Conservation (phyloP, 2,797 vertebrate species). For the Anolis apletophallus region DNA sequence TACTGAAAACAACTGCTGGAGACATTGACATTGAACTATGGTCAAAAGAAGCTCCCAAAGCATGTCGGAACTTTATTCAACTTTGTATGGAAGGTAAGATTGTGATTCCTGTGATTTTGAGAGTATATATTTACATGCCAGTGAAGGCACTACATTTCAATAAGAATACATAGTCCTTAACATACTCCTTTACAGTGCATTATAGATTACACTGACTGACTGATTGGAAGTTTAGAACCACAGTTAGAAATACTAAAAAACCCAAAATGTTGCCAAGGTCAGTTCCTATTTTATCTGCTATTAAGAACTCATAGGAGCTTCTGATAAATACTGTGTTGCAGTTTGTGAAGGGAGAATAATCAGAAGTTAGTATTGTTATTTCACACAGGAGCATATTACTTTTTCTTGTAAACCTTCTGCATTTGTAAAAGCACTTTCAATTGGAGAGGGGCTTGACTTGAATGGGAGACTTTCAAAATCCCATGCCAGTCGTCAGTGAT, state of each 20-base stretch:
- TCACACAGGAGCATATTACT: background rate
- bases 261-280: background rate
- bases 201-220: background rate
- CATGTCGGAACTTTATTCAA: constrained; percentile 95
- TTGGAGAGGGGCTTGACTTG: background rate
- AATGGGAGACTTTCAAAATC: background rate
- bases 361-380: background rate
- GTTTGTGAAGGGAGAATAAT: background rate
- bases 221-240: background rate
- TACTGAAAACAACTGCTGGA: constrained; percentile 94
- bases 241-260: background rate
- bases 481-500: background rate
- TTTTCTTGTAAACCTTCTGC: background rate
- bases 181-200: background rate
- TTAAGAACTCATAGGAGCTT: background rate
- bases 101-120: fast-evolving
- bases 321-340: background rate
- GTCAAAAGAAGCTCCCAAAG: constrained; percentile 97
- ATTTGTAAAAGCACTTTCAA: background rate
- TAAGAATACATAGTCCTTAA: background rate
- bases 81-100: constrained; percentile 95
- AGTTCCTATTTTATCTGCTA: background rate
- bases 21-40: constrained; percentile 97
- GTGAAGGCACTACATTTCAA: background rate
- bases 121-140: background rate